Base-by-base conservation (phyloP, 2,888 invertebrate genomes). In the Meta bourneti region DNA sequence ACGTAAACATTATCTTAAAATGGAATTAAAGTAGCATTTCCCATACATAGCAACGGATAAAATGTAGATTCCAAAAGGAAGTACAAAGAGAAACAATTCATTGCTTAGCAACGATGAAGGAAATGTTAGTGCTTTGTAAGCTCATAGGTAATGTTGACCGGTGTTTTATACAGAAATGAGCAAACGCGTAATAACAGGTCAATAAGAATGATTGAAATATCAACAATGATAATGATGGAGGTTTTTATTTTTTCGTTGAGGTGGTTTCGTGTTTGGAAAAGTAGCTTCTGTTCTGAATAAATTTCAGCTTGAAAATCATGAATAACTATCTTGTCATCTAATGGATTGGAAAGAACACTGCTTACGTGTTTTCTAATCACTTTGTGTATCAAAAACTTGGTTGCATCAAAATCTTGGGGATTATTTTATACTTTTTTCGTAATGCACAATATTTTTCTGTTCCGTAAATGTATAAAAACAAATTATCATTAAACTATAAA, bases 71-170 rank as follows among this genome's bases (percentile, higher is more conserved):
- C 13, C 61, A 61, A 16, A 61, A 6, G 61, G 2, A 13, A 61
- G 61, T 61, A 16, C 7, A 61, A 61, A 61, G 61, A 34, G 79
- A 61, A 79, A 79, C 79, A 79, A 79, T 79, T 20, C 79, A 79
- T 79, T 54, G 54, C 79, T 69, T 79, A 79, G 79, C 79, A 79
- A 79, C 79, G 61, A 48, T 79, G 61, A 20, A 79, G 16, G 13
- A 61, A 34, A 6, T 61, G 61, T 61, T 54, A 54, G 61, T 79
- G 61, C 16, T 48, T 61, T 34, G 34, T 34, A 34, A 34, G 34
- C 34, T 34, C 11, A 20, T 1, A 61, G 20, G 54, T 8, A 20
- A 54, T 79, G 61, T 61, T 79, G 79, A 79, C 61, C 34, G 16
- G 19, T 7, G n/a, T 16, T 79, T 34, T 34, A 69, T 16, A 61